These are phyloP conservation scores for Thomomys bottae DNA, from an alignment of 2,113 vertebrate species.

Conservation along the genomic window DNA sequence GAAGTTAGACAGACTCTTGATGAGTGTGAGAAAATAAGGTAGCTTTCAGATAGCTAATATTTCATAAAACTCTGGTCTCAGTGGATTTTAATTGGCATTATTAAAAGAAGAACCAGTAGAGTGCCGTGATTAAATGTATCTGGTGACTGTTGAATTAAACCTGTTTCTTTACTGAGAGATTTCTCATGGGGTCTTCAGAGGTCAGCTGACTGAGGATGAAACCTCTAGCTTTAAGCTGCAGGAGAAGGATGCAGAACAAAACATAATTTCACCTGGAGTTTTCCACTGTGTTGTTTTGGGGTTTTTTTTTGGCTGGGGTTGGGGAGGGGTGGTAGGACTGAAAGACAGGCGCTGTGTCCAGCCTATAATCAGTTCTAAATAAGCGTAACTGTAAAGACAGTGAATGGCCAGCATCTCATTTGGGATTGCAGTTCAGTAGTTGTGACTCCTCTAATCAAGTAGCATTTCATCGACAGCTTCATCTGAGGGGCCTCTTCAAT, in stretches of 20 bases:
- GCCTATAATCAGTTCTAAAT: neutral
- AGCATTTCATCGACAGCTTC: neutral
- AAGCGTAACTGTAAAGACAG: neutral
- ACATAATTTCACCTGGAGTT: neutral
- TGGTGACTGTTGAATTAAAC: neutral
- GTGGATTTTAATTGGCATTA: slow-evolving; percentile 3
- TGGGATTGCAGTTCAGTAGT: neutral
- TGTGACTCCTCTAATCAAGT: neutral
- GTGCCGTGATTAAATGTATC: neutral
- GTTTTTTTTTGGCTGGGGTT: neutral
- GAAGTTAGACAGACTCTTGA: slow-evolving; percentile 1
- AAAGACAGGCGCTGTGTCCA: neutral
- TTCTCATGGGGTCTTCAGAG: neutral
- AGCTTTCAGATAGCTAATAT: neutral
- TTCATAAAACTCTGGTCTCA: neutral
- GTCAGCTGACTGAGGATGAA: neutral
- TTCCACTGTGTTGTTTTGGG: neutral
- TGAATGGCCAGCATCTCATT: neutral
- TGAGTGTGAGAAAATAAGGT: neutral
- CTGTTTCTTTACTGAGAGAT: neutral
- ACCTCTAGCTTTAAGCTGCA: neutral
- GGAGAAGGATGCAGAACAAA: neutral
- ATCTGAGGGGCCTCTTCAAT: neutral
- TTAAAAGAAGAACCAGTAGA: slow-evolving; percentile 3
- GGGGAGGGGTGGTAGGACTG: too few species aligned